Conservation (phyloP, 2,888 invertebrate genomes). For the Cenopis cana region DNA sequence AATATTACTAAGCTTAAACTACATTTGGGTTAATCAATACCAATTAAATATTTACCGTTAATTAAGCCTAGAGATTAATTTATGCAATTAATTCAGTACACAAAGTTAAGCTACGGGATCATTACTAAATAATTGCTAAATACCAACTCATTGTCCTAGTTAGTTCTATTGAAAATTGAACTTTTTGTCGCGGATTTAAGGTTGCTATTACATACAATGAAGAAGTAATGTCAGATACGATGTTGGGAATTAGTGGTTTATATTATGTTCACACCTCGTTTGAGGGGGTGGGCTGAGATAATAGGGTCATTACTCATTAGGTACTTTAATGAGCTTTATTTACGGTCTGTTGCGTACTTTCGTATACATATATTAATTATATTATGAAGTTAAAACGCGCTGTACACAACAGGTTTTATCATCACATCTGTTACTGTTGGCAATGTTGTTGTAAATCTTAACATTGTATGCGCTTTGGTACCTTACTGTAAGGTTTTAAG, state of each 20-base stretch:
- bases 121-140: no score
- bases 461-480: no score
- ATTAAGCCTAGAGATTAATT: conserved; percentile 10
- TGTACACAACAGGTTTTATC: no score
- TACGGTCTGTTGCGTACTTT: background rate
- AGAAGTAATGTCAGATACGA: background rate
- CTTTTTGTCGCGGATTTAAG: background rate
- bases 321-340: background rate
- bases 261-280: conserved; percentile 1
- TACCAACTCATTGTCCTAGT: background rate
- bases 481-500: no score
- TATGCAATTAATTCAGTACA: conserved; percentile 11
- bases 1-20: background rate
- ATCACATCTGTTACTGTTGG: no score
- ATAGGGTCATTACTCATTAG: conserved; percentile 7
- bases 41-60: background rate
- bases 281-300: background rate
- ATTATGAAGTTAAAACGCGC: no score
- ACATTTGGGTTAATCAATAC: background rate
- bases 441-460: no score
- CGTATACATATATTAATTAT: no score
- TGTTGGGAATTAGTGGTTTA: background rate
- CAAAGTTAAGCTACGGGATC: conserved; percentile 14
- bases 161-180: background rate
- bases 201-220: background rate